These are phyloP conservation scores for Diorhabda sublineata DNA, from an alignment of 1,140 invertebrate species.

Conservation along the genomic window DNA sequence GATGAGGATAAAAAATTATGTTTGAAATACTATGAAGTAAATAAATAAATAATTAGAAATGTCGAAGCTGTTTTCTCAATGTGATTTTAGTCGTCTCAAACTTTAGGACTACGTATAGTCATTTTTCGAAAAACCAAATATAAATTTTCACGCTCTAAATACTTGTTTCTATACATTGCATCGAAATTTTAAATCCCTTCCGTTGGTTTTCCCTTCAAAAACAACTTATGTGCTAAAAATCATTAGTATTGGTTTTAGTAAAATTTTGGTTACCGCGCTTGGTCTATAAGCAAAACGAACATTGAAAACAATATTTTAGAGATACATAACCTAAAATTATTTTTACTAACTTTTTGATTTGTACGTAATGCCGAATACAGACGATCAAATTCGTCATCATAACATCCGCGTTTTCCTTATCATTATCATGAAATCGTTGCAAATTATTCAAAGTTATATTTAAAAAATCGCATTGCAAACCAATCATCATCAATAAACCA, in stretches of 20 bases:
- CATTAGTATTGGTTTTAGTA: background rate
- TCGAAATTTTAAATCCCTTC: background rate
- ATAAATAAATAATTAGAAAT: too few species aligned
- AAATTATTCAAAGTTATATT: slow-evolving; percentile 1
- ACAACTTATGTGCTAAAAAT: background rate
- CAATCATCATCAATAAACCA: slow-evolving; percentile 5
- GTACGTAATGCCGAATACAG: background rate
- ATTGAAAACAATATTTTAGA: background rate
- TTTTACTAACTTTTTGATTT: background rate
- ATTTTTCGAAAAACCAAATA: background rate
- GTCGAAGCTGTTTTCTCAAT: too few species aligned
- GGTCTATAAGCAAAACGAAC: background rate
- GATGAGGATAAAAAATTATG: too few species aligned
- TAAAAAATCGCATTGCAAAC: slow-evolving; percentile 13
- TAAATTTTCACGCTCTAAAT: background rate
- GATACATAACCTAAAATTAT: background rate
- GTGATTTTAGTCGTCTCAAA: too few species aligned
- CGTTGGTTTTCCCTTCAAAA: background rate
- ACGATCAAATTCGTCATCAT: slow-evolving; percentile 1
- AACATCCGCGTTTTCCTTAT: background rate
- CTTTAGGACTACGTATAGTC: background rate
- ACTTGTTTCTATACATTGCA: too few species aligned
- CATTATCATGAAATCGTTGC: background rate
- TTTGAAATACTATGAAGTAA: too few species aligned
- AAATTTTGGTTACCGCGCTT: background rate